Percentiles rank a stretch among this genome's conserved stretches.
Conservation (phyloP, 2,888 invertebrate species). For the Habrosyne pyritoides region DNA sequence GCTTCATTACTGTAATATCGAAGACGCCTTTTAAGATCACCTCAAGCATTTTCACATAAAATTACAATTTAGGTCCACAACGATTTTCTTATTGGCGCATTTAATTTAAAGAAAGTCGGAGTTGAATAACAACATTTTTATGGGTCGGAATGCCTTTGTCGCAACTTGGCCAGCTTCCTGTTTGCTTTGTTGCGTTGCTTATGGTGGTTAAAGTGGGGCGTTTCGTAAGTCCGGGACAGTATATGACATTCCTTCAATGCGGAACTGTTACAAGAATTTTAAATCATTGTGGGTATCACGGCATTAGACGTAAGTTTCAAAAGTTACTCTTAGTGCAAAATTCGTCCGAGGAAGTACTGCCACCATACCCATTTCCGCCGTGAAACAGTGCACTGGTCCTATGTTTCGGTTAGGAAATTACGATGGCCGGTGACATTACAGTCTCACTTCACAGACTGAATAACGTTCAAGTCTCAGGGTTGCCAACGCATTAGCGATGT, state of each 20-base stretch:
- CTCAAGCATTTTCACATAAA: not conserved
- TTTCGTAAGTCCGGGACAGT: not conserved
- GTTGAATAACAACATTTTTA: not conserved
- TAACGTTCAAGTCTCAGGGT: too few species aligned
- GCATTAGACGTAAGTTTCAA: too few species aligned
- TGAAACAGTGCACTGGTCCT: too few species aligned
- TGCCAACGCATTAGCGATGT: too few species aligned
- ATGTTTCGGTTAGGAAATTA: too few species aligned
- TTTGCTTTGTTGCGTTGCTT: not conserved
- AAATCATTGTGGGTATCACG: not conserved
- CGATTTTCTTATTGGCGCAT: not conserved
- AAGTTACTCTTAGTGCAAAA: too few species aligned
- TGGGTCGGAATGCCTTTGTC: conserved; percentile 1
- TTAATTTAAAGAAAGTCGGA: not conserved
- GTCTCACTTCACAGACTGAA: too few species aligned
- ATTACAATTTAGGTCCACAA: not conserved
- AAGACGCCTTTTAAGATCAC: too few species aligned
- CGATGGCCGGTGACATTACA: too few species aligned
- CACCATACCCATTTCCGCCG: too few species aligned
- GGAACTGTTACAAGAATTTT: not conserved
- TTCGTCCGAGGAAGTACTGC: too few species aligned
- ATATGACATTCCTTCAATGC: not conserved
- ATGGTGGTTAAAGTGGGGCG: not conserved
- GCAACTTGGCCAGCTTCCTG: conserved; percentile 1
- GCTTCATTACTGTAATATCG: too few species aligned